These are phyloP conservation scores for Graptemys geographica DNA, from an alignment of 2,797 vertebrate genomes.

Conservation along the genomic window DNA sequence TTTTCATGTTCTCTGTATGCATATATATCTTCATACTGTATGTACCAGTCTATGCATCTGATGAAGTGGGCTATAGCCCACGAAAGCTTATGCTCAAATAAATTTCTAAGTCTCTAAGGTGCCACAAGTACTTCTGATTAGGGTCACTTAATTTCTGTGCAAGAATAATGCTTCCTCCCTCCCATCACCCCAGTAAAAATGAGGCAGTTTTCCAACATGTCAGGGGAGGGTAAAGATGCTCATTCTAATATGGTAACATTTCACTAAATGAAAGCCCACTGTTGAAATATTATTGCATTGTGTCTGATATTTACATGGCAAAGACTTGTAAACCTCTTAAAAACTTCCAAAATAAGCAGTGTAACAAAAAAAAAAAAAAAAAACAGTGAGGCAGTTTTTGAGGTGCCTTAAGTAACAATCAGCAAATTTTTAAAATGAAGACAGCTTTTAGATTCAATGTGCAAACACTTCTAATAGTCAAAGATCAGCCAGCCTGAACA, in stretches of 20 bases:
- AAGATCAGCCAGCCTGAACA: background rate
- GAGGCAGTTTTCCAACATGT: background rate
- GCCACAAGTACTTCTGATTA: no score
- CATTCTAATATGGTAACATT: background rate
- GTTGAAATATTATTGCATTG: background rate
- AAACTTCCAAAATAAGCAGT: no score
- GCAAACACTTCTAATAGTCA: background rate
- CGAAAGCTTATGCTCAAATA: no score
- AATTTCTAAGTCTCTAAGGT: no score
- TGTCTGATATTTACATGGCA: background rate
- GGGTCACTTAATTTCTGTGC: background rate
- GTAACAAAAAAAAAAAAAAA: no score
- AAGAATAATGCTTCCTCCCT: background rate
- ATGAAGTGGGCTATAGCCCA: no score
- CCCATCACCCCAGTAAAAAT: background rate
- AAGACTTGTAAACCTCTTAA: background rate
- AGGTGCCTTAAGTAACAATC: no score
- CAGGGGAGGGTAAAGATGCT: background rate
- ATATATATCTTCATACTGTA: no score
- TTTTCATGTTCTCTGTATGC: no score
- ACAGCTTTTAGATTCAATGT: accelerated
- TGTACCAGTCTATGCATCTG: no score
- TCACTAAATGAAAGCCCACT: background rate
- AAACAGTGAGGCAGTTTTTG: no score
- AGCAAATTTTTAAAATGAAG: background rate